Evolutionary conservation across 2,113 vertebrate genomes (phyloP).

Genomic region (Poeciliopsis occidentalis): DNA sequence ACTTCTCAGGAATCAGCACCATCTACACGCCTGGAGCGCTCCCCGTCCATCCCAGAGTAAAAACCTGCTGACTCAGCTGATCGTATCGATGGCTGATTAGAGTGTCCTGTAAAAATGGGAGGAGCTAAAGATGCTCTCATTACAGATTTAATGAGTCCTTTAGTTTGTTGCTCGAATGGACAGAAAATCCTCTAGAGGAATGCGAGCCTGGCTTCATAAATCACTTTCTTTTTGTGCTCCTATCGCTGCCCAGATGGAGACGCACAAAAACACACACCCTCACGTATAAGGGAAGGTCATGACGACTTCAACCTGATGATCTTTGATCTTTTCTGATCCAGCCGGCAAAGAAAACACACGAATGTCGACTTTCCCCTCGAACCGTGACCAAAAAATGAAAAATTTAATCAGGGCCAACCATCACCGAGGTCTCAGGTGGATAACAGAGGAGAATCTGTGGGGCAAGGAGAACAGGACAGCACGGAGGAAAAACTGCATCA

Average conservation of each 20-base stretch:
- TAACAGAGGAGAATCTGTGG: constrained; percentile 30
- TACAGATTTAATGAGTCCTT: constrained; percentile 71
- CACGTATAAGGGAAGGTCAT: constrained; percentile 10
- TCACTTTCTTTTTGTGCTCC: constrained; percentile 37
- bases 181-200: constrained; percentile 27
- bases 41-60: constrained; percentile 14
- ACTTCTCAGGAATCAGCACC: constrained; percentile 35
- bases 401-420: constrained; percentile 41
- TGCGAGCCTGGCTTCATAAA: constrained; percentile 38
- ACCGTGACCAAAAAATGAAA: constrained; percentile 4
- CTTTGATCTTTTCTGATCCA: constrained; percentile 19
- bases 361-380: constrained; percentile 21
- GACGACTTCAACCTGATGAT: constrained; percentile 15
- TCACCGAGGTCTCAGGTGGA: constrained; percentile 27
- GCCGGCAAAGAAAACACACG: constrained; percentile 8
- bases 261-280: neutral
- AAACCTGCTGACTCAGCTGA: constrained; percentile 56
- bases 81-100: constrained; percentile 50
- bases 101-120: constrained; percentile 33
- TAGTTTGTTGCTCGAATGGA: constrained; percentile 34
- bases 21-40: constrained; percentile 8
- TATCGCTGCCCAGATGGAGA: neutral
- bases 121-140: constrained; percentile 62
- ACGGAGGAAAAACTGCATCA: constrained; percentile 8
- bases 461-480: constrained; percentile 11